Conservation (phyloP, 2,797 vertebrate genomes). For the Gallirallus australis region DNA sequence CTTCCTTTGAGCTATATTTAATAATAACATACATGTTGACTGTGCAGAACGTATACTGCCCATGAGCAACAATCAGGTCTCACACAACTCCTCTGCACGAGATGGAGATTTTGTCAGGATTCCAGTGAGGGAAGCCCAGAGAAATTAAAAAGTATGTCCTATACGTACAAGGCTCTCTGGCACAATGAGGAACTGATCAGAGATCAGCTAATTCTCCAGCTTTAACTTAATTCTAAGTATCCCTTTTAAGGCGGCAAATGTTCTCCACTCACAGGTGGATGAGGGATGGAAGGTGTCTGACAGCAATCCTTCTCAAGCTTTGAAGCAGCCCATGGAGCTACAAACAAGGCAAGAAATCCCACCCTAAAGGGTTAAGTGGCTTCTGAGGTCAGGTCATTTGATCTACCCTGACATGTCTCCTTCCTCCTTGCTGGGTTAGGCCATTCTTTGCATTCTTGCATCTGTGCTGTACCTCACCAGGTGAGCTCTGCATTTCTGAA, state of each 20-base stretch:
- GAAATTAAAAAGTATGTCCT: background rate
- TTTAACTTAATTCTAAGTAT: background rate
- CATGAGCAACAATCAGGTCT: background rate
- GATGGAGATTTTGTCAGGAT: background rate
- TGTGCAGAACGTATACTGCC: background rate
- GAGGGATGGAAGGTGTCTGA: background rate
- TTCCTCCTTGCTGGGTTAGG: background rate
- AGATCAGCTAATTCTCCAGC: background rate
- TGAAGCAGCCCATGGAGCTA: background rate
- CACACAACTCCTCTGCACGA: background rate
- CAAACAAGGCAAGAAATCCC: background rate
- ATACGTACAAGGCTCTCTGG: background rate
- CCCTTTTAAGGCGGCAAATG: background rate
- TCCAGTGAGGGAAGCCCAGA: background rate
- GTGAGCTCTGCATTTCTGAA: background rate
- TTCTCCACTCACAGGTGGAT: background rate
- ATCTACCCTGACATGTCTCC: background rate
- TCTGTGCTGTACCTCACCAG: fast-evolving
- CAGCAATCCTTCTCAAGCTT: background rate
- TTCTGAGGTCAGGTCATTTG: background rate
- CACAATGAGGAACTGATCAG: background rate
- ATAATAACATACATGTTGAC: background rate
- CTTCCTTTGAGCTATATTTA: background rate
- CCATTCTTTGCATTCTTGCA: background rate
- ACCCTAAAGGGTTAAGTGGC: background rate